Conservation (phyloP, 1,140 invertebrate genomes). For the Philotrypesis tridentata region DNA sequence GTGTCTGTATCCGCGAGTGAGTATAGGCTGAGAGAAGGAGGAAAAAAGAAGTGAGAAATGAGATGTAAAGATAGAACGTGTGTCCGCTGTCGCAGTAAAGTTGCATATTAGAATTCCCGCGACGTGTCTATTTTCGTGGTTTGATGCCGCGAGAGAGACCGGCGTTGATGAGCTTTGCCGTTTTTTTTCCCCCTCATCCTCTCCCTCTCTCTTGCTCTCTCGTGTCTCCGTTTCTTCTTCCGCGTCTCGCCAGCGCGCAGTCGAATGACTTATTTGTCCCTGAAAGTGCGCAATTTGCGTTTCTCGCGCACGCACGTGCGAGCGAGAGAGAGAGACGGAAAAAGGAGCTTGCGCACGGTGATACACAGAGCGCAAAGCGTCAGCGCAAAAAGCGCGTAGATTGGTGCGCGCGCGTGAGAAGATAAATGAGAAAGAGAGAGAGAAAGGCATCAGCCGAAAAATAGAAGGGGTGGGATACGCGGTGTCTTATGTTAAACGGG, state of each 20-base stretch:
- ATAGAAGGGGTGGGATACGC: background rate
- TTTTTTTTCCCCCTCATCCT: background rate
- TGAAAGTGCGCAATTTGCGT: background rate
- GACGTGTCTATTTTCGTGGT: background rate
- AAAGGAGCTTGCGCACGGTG: background rate
- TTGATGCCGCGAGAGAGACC: background rate
- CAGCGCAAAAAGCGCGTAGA: background rate
- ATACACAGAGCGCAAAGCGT: background rate
- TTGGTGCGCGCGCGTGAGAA: background rate
- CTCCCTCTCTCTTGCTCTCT: too few relatives aligned
- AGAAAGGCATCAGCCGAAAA: conserved; percentile 34
- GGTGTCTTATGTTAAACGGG: conserved; percentile 27
- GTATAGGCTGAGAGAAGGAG: background rate
- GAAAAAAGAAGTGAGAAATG: background rate
- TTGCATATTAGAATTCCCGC: background rate
- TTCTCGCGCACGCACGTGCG: background rate
- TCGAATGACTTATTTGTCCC: background rate
- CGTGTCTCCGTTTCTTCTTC: too few relatives aligned
- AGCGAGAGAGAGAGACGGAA: background rate
- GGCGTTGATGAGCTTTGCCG: background rate
- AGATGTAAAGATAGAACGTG: background rate
- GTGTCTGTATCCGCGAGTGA: background rate
- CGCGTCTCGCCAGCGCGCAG: background rate
- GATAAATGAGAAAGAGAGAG: conserved; percentile 31
- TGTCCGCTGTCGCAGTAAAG: background rate